Conservation (phyloP, 2,797 vertebrate species). For the Hippocampus kuda region DNA sequence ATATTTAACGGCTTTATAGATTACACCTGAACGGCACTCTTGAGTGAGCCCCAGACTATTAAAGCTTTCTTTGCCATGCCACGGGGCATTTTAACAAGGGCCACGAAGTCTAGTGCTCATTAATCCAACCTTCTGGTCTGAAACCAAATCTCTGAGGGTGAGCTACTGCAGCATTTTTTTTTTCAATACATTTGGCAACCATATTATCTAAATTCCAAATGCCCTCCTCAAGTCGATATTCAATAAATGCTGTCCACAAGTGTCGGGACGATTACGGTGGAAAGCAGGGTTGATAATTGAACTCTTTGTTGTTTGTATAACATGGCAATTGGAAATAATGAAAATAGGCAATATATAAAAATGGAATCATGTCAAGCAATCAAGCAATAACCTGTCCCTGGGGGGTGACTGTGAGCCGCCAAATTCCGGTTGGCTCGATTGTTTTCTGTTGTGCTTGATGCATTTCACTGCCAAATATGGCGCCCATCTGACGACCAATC, state of each 20-base stretch:
- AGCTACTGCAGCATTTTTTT: neutral
- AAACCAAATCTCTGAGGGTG: neutral
- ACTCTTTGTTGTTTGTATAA: neutral
- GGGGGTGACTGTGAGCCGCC: neutral
- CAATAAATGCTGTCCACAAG: neutral
- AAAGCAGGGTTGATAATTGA: neutral
- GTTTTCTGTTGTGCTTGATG: conserved; percentile 27
- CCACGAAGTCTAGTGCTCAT: neutral
- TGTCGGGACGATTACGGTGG: neutral
- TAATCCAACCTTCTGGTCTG: no score
- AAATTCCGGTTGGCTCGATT: conserved; percentile 5
- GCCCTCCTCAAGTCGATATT: neutral
- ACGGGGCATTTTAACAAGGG: neutral
- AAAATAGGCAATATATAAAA: neutral
- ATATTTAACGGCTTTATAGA: neutral
- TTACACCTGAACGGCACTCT: neutral
- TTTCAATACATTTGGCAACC: neutral
- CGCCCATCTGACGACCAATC: conserved; percentile 40
- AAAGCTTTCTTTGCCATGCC: neutral
- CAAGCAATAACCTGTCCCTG: neutral
- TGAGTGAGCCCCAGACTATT: neutral
- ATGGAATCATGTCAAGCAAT: neutral
- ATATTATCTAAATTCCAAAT: neutral
- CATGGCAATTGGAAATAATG: neutral
- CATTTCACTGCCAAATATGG: conserved; percentile 32